phyloP scores from a whole-genome alignment of 2,797 vertebrate species.

The Liasis olivaceus region DNA sequence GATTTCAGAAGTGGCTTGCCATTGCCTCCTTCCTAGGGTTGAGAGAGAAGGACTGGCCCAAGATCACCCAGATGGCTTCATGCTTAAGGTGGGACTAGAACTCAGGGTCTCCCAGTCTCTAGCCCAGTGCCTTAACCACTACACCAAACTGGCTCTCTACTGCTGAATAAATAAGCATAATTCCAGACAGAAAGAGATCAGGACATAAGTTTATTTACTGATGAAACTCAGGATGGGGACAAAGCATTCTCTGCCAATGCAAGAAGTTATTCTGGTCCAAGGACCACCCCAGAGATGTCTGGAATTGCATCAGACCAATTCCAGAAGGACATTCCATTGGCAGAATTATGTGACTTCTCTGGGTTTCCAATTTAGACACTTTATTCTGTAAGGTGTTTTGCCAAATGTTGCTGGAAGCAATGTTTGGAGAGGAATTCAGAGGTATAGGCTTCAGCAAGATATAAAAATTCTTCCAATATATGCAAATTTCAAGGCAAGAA shows the following conservation, averaged over 20 bases:
- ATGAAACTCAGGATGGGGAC: not conserved
- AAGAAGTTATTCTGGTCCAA: not conserved
- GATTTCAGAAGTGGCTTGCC: too few species aligned
- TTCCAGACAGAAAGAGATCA: not conserved
- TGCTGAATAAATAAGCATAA: slow-evolving; percentile 15
- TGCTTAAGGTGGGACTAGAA: too few species aligned
- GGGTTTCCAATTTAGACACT: not conserved
- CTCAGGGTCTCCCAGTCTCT: too few species aligned
- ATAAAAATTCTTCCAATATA: too few species aligned
- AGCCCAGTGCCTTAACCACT: too few species aligned
- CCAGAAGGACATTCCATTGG: not conserved
- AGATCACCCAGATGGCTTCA: too few species aligned
- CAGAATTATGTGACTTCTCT: not conserved
- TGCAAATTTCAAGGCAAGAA: too few species aligned
- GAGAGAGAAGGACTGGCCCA: too few species aligned
- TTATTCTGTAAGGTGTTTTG: not conserved
- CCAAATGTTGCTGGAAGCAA: not conserved
- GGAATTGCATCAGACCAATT: not conserved
- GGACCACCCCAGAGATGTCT: not conserved
- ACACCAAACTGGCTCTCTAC: too few species aligned
- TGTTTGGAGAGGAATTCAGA: not conserved
- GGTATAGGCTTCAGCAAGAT: not conserved
- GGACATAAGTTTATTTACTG: not conserved
- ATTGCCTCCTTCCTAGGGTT: too few species aligned
- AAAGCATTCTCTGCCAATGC: not conserved